Percentiles rank a stretch among this genome's conserved stretches.
phyloP scores from a whole-genome alignment of 2,888 invertebrate species.

The Nyleta sp. region DNA sequence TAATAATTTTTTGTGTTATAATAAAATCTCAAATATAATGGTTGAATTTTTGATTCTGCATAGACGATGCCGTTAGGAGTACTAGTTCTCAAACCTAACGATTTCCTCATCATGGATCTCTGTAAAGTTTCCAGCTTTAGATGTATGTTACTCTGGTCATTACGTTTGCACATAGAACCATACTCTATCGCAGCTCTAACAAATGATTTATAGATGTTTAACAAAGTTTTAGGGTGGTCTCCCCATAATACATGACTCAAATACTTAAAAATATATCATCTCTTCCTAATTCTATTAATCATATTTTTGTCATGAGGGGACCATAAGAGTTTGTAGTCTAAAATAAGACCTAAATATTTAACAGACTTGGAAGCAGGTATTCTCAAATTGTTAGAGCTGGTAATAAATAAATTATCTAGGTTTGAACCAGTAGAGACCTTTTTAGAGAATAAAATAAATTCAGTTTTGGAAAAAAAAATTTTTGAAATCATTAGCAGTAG shows the following conservation, averaged over 20 bases:
- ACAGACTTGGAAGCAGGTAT: too few relatives aligned
- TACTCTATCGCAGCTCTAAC: background rate
- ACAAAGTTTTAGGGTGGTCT: background rate
- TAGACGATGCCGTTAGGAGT: background rate
- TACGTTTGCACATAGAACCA: background rate
- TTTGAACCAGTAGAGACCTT: too few relatives aligned
- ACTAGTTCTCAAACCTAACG: background rate
- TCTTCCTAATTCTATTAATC: background rate
- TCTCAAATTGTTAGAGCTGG: too few relatives aligned
- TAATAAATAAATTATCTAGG: too few relatives aligned
- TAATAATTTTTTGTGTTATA: too few relatives aligned
- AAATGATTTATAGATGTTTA: background rate
- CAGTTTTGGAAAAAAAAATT: background rate
- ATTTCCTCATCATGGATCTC: background rate
- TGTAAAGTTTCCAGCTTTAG: background rate
- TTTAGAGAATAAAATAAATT: too few relatives aligned
- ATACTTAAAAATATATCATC: constrained; percentile 1
- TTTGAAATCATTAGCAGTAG: background rate
- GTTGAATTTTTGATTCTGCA: constrained; percentile 5
- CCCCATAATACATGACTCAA: constrained; percentile 6
- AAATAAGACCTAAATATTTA: background rate
- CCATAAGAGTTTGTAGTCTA: constrained; percentile 3
- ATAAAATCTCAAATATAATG: too few relatives aligned
- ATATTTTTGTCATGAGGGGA: background rate
- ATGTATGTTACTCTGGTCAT: background rate